These are phyloP conservation scores for Oscheius sp. DNA, from an alignment of 2,888 invertebrate species.

Conservation along the genomic window DNA sequence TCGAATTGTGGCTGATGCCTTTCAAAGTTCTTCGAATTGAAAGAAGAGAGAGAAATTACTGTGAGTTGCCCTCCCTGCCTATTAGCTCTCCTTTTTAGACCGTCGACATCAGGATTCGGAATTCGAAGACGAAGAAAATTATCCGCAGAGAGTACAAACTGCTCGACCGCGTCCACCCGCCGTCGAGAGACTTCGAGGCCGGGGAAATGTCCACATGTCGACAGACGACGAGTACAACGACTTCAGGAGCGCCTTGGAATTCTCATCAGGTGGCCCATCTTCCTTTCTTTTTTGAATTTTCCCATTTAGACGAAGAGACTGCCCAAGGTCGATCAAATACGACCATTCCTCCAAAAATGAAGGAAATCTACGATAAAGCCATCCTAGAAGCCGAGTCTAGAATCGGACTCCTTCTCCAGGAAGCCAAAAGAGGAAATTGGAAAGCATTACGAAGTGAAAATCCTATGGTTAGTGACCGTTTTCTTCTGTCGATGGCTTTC, in stretches of 20 bases:
- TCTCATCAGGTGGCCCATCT: conserved; percentile 43
- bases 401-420: conserved; percentile 44
- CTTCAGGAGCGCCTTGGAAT: conserved; percentile 50
- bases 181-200: conserved; percentile 19
- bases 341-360: conserved; percentile 17
- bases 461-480: conserved; percentile 32
- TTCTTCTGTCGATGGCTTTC: not conserved
- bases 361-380: conserved; percentile 34
- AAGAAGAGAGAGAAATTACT: conserved; percentile 34
- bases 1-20: conserved; percentile 68
- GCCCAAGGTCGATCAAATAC: not conserved
- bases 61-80: conserved; percentile 24
- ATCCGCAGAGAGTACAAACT: not conserved
- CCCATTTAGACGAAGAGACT: conserved; percentile 9
- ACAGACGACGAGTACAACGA: conserved; percentile 44
- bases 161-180: conserved; percentile 1
- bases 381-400: conserved; percentile 40
- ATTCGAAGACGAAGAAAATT: conserved; percentile 26
- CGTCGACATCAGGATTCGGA: conserved; percentile 29
- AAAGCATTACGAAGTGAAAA: conserved; percentile 38
- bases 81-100: not conserved
- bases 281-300: not conserved
- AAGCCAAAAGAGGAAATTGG: conserved; percentile 50
- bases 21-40: conserved; percentile 67
- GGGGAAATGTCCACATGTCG: conserved; percentile 10